phyloP scores from a whole-genome alignment of 2,113 vertebrate species.

The Chloroceryle aenea region DNA sequence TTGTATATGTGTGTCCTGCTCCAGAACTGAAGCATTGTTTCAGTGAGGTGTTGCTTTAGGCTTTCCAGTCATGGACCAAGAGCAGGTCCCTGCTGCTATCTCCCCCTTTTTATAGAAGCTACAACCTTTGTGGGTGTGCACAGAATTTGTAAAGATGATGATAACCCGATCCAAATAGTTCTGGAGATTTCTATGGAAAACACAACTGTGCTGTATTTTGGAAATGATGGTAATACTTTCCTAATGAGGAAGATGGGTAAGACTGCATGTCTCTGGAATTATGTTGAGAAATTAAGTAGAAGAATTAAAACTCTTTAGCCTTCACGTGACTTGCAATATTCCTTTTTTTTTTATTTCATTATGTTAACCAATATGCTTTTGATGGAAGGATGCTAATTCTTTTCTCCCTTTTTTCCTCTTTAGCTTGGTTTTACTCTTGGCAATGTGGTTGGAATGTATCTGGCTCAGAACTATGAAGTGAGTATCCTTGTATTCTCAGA shows the following conservation, averaged over 20 bases:
- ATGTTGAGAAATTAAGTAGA: background rate
- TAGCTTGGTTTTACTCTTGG: slow-evolving; percentile 95
- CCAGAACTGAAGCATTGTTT: background rate
- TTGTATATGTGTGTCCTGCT: background rate
- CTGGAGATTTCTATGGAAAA: background rate
- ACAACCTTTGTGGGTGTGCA: background rate
- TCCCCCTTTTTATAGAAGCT: background rate
- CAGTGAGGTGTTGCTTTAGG: background rate
- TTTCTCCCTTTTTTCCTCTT: slow-evolving; percentile 29
- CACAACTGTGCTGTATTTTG: background rate
- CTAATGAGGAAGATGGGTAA: background rate
- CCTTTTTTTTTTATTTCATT: background rate
- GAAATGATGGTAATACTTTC: background rate
- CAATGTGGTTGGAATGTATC: slow-evolving; percentile 95
- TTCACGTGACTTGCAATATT: background rate
- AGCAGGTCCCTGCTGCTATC: background rate
- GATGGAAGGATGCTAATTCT: background rate
- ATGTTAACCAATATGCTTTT: background rate
- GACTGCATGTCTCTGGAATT: background rate
- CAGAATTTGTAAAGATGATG: background rate
- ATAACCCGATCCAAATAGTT: background rate
- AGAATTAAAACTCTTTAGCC: background rate
- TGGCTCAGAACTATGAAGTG: slow-evolving; percentile 98
- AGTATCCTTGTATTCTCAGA: slow-evolving; percentile 44
- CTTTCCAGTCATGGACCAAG: background rate